Conservation (phyloP, 35 echinoderm and acorn worm species). For the Stichopus chloronotus region DNA sequence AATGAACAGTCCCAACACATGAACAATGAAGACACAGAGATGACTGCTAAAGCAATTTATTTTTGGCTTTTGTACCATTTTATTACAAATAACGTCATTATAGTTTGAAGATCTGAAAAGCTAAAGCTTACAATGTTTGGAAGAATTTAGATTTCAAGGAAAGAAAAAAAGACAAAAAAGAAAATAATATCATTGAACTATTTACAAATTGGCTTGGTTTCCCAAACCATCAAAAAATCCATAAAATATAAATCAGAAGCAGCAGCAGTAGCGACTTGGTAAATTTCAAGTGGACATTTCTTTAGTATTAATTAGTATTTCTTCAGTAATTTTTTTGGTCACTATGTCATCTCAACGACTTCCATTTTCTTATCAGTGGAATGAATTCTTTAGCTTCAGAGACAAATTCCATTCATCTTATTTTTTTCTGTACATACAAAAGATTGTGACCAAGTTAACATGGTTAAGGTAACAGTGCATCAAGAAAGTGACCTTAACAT, state of each 20-base stretch:
- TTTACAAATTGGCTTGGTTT: conserved; percentile 50
- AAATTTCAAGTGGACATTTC: not conserved
- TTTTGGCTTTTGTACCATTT: conserved; percentile 10
- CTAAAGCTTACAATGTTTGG: conserved; percentile 48
- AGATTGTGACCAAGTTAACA: not conserved
- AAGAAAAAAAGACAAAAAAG: not conserved
- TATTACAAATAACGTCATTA: conserved; percentile 46
- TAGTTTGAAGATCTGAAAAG: conserved; percentile 10
- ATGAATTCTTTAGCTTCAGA: not conserved
- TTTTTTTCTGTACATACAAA: not conserved
- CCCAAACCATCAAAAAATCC: conserved; percentile 12
- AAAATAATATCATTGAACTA: conserved; percentile 25
- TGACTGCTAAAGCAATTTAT: not conserved
- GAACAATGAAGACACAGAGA: too few relatives aligned
- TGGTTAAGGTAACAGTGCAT: not conserved
- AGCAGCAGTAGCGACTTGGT: not conserved
- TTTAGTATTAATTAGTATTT: not conserved
- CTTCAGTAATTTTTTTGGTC: not conserved
- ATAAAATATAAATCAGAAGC: conserved; percentile 41
- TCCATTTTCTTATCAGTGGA: not conserved
- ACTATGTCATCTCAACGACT: not conserved
- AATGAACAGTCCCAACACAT: too few relatives aligned
- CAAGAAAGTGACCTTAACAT: not conserved
- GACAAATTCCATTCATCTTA: not conserved
- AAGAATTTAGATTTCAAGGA: conserved; percentile 50